Conservation (phyloP, 2,888 invertebrate genomes). For the Xestoiulus laeticollis region DNA sequence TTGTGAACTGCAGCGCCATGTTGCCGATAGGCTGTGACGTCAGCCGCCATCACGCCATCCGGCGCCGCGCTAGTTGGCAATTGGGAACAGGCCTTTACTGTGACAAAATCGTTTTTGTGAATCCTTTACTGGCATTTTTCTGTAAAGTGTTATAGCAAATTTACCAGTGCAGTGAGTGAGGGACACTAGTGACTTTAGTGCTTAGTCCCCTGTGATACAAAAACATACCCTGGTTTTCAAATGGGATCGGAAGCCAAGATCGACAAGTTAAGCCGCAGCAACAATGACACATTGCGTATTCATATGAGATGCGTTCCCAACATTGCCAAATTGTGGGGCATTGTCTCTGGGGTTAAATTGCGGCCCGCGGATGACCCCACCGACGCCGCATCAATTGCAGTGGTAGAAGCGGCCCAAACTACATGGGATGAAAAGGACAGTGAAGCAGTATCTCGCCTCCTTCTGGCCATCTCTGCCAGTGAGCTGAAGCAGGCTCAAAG, state of each 20-base stretch:
- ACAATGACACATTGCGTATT: not conserved
- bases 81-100: too few species aligned
- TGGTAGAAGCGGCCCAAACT: not conserved
- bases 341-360: not conserved
- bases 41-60: too few species aligned
- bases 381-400: not conserved
- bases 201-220: too few species aligned
- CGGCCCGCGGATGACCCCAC: not conserved
- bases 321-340: not conserved
- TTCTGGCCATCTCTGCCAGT: not conserved
- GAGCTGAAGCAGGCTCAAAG: not conserved
- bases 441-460: not conserved
- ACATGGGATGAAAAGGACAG: not conserved
- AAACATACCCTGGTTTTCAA: too few species aligned
- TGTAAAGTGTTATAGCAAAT: not conserved
- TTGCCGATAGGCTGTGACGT: too few species aligned
- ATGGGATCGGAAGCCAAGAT: not conserved
- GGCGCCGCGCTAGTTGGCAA: too few species aligned
- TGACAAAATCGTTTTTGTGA: not conserved
- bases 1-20: too few species aligned
- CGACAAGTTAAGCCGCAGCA: not conserved
- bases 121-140: not conserved
- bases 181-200: too few species aligned
- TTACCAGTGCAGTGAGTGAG: not conserved
- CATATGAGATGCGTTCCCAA: not conserved